A percentile compares a stretch with the other conserved stretches of the same genome.
phyloP scores from a whole-genome alignment of 1,140 invertebrate species.

The Aphelinus atriplicis region DNA sequence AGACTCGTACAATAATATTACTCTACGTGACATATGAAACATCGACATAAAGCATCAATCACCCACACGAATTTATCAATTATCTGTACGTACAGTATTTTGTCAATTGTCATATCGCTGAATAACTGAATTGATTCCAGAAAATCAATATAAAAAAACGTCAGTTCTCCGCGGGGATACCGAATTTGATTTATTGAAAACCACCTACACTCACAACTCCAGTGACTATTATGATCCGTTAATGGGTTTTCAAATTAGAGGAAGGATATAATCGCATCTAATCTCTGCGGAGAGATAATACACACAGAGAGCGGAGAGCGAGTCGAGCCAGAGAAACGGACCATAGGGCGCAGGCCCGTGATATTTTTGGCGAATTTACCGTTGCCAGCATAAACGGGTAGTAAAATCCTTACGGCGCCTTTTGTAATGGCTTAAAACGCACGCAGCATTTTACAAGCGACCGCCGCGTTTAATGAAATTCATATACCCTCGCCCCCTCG shows the following conservation, averaged over 20 bases:
- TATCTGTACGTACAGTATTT: too few relatives aligned
- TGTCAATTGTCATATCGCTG: too few relatives aligned
- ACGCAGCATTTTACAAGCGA: constrained; percentile 7
- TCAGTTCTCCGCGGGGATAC: too few relatives aligned
- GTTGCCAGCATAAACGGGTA: constrained; percentile 23
- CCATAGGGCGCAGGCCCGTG: constrained; percentile 1
- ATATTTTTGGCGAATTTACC: constrained; percentile 16
- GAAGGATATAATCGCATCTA: not conserved
- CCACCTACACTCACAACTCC: too few relatives aligned
- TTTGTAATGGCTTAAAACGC: not conserved
- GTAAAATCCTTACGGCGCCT: constrained; percentile 14
- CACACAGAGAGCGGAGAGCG: not conserved
- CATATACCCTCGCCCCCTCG: not conserved
- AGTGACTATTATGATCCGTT: not conserved
- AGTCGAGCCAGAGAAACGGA: not conserved
- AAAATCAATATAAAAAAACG: too few relatives aligned
- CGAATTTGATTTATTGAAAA: too few relatives aligned
- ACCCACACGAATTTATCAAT: too few relatives aligned
- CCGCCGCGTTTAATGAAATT: constrained; percentile 29
- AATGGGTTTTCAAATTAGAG: not conserved
- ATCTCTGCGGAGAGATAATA: too few relatives aligned
- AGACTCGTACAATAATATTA: too few relatives aligned
- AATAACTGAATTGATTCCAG: too few relatives aligned
- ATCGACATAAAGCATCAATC: too few relatives aligned
- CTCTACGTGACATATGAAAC: too few relatives aligned